Evolutionary conservation across 2,888 invertebrate species (phyloP), one percentile per base, ranked within the genome.

Genomic region (Megastigmus dorsalis): DNA sequence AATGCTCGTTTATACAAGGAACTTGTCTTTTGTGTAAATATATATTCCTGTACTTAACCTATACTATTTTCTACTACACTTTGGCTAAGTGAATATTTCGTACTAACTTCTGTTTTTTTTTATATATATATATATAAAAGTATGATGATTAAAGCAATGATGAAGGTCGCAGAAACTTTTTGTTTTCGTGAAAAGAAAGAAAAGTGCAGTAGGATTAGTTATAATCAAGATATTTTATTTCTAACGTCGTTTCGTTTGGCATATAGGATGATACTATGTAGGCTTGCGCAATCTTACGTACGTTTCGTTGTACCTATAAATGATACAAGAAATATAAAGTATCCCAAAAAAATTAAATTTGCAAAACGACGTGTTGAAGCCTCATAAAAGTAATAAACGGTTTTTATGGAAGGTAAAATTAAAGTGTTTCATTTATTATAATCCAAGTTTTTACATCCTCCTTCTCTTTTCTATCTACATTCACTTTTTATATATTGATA

Each of bases 341-440:
- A 60, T 18, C 10, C 28, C 20, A 57, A 26, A 30, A 50, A 38
- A 67, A 43, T 10, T 62, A 57, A 36, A 26, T 9, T 28, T 72
- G 7, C 15, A 68, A 65, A 60, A 52, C 33, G 50, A 75, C 48
- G 33, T 69, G 67, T 72, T 59, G 23, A 60, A 69, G 20, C 48
- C 28, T 71, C 50, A 28, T 75, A 71, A 73, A 68, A 73, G 67
- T 75, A 79, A 80, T 80, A 78, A 80, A 79, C 55, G 74, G 70
- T 76, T 77, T 72, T 66, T 73, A 76, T 70, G 73, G 66, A 76
- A 73, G 65, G 54, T 72, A 65, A 57, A 62, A 62, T 52, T 54
- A 10, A 20, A 62, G 36, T 15, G 23, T 67, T 15, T 65, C 20
- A 7, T 57, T 55, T 43, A 41, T 10, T 59, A 23, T 26, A 26